Conservation (phyloP, 1,140 invertebrate genomes). For the Rhynchophorus ferrugineus region DNA sequence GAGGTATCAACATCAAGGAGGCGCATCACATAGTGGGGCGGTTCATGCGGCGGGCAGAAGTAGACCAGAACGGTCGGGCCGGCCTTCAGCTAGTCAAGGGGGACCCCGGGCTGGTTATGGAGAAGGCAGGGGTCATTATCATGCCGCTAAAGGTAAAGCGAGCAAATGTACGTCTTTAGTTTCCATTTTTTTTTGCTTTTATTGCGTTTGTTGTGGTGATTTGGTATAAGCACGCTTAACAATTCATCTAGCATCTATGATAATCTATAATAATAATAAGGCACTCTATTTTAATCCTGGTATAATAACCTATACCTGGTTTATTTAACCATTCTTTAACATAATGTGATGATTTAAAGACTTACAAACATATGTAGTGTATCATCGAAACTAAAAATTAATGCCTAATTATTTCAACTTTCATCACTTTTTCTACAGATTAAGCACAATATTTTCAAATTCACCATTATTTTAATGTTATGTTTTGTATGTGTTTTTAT, state of each 20-base stretch:
- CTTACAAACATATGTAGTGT: too few species aligned
- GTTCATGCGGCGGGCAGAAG: constrained; percentile 34
- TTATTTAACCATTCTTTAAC: too few species aligned
- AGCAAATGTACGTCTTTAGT: constrained; percentile 21
- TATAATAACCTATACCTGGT: too few species aligned
- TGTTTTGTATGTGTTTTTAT: constrained; percentile 3
- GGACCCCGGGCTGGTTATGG: constrained; percentile 60
- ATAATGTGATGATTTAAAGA: too few species aligned
- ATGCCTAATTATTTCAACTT: too few species aligned
- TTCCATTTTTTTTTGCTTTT: constrained; percentile 17
- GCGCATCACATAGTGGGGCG: neutral
- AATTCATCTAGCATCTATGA: too few species aligned
- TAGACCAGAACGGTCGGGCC: constrained; percentile 32
- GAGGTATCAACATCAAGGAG: constrained; percentile 18
- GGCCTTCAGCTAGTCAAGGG: constrained; percentile 43
- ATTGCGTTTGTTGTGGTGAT: constrained; percentile 1
- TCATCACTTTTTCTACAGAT: neutral
- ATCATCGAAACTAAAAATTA: too few species aligned
- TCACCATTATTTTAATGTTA: neutral
- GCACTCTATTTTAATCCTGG: too few species aligned
- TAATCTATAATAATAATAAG: too few species aligned
- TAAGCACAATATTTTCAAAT: neutral
- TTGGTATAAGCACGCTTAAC: neutral
- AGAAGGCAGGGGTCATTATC: constrained; percentile 65
- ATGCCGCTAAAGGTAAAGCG: constrained; percentile 59